Evolutionary conservation across 2,797 vertebrate genomes (phyloP), one percentile per base, ranked within the genome.

Genomic region (Sebastolobus altivelis): DNA sequence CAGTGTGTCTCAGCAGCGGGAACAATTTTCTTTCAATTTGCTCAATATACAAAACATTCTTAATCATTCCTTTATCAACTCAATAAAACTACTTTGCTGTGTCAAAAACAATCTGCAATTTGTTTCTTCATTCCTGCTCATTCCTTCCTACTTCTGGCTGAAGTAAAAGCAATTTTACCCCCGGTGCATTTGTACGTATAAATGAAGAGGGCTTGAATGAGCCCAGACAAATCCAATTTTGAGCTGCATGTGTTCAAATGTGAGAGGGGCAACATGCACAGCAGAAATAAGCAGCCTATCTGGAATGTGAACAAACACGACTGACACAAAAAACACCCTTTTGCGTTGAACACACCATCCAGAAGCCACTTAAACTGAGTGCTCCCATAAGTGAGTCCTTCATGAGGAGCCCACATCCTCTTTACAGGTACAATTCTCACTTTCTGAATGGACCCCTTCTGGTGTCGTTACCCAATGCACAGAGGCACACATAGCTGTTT

Each of bases 371-470:
- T 93, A 83, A 82, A 83, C 76, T 73, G 85, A 94, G 83, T 79
- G 81, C 80, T 88, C 76, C 78, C 73, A 77, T 82, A 85, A 91
- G 87, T 87, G 89, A 92, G 84, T 84, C 78, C 76, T 89, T 89
- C 72, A 89, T 92, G 83, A 82, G 65, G 79, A 88, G 79, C 82
- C 69, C 72, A 78, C 79, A 79, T 91, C 83, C 79, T 86, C 77
- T 88, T 73, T 81, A 58, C 76, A 83, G 89, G 81, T 85, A 77
- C 88, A 89, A 90, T 93, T 91, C 93, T 86, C 80, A 82, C 85
- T 89, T 89, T 90, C 83, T 85, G 88, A 92, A 91, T 83, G 76
- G 85, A 75, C 82, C 75, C 82, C 81, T 86, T 87, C 80, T 84
- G 77, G 84, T 87, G 69, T 87, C 86, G 83, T 92, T 91, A 84